Conservation (phyloP, 2,797 vertebrate genomes). For the Margarornis squamiger region DNA sequence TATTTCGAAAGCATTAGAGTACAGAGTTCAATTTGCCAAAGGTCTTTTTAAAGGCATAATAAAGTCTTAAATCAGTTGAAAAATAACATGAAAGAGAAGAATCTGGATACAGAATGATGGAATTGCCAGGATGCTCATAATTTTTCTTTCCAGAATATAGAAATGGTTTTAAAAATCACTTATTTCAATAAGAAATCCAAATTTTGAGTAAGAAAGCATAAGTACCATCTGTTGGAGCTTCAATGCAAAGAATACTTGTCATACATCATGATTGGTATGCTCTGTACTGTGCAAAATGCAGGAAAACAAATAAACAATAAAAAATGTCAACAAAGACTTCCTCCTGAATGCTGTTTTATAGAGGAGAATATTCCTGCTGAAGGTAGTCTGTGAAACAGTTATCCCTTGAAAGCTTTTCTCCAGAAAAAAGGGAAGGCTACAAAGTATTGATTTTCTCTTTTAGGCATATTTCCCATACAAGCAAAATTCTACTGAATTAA, state of each 20-base stretch:
- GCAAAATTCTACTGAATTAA: constrained; percentile 3
- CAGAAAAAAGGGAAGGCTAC: neutral
- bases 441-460: neutral
- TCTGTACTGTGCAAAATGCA: neutral
- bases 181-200: neutral
- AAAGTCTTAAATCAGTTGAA: neutral
- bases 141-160: neutral
- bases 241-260: neutral
- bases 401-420: neutral
- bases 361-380: neutral
- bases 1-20: neutral
- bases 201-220: neutral
- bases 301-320: neutral
- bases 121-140: neutral
- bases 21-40: neutral
- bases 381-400: neutral
- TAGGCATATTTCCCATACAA: neutral
- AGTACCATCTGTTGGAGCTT: neutral
- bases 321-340: neutral
- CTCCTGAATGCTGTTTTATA: neutral
- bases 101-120: neutral
- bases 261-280: neutral
- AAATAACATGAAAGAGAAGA: neutral
- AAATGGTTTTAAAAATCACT: neutral
- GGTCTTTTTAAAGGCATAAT: neutral